A percentile compares a stretch with the other conserved stretches of the same genome.
These are phyloP conservation scores for Eubucco bourcierii DNA, from an alignment of 2,113 vertebrate genomes.

Conservation along the genomic window DNA sequence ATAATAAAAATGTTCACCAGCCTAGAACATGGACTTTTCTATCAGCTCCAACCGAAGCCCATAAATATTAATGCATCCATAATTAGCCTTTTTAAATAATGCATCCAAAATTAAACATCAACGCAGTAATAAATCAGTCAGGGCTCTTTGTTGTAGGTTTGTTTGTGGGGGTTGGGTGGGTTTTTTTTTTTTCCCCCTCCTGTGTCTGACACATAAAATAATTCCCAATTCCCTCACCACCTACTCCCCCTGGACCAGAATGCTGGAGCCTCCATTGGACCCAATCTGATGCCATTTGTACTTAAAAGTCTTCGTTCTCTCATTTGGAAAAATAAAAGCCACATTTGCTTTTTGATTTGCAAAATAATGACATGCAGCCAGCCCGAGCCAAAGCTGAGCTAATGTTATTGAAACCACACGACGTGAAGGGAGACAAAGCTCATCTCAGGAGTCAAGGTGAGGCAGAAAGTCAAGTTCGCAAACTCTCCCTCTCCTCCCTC, in stretches of 20 bases:
- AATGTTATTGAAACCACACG: slow-evolving; percentile 41
- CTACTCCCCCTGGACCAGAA: background rate
- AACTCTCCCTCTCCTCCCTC: background rate
- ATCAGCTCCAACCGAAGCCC: slow-evolving; percentile 55
- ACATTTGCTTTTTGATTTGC: slow-evolving; percentile 36
- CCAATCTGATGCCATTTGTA: background rate
- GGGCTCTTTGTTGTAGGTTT: slow-evolving; percentile 55
- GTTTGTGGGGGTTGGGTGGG: background rate
- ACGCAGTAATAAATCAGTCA: slow-evolving; percentile 69
- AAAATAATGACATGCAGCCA: slow-evolving; percentile 40
- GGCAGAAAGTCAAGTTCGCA: slow-evolving; percentile 34
- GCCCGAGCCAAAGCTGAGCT: slow-evolving; percentile 42
- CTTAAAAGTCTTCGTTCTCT: slow-evolving; percentile 36
- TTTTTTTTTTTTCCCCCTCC: background rate
- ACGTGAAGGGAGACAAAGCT: slow-evolving; percentile 43
- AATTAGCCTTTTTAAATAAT: slow-evolving; percentile 75
- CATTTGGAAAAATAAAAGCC: slow-evolving; percentile 49
- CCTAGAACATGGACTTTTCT: slow-evolving; percentile 61
- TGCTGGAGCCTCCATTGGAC: background rate
- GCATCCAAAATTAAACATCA: slow-evolving; percentile 74
- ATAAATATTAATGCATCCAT: slow-evolving; percentile 75
- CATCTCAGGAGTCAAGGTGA: slow-evolving; percentile 42
- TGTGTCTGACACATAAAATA: slow-evolving; percentile 32
- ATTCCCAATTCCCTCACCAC: slow-evolving; percentile 30
- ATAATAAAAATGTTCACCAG: slow-evolving; percentile 50